These are phyloP conservation scores for Margaritifera margaritifera DNA, from an alignment of 2,888 invertebrate species.

Conservation along the genomic window DNA sequence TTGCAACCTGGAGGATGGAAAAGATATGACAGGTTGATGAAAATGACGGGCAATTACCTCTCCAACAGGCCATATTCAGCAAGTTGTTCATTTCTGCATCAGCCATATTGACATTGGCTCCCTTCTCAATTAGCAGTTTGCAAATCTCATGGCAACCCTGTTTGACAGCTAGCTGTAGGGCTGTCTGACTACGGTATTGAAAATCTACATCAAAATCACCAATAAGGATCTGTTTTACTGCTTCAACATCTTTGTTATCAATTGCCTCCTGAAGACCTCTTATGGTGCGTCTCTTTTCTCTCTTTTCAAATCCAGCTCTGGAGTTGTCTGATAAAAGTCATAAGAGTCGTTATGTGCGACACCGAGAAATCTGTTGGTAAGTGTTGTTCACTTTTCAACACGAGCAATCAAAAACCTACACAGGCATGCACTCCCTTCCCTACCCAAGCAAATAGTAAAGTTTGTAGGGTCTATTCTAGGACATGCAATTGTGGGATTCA, in stretches of 20 bases:
- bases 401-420: too few species aligned
- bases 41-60: slow-evolving; percentile 21
- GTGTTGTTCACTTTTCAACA: too few species aligned
- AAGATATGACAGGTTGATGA: too few species aligned
- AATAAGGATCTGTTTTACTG: slow-evolving; percentile 51
- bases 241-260: slow-evolving; percentile 42
- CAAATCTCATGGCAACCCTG: slow-evolving; percentile 60
- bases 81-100: slow-evolving; percentile 65
- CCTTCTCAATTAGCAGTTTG: slow-evolving; percentile 55
- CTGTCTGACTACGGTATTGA: slow-evolving; percentile 65
- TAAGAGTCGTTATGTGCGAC: too few species aligned
- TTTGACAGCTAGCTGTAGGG: slow-evolving; percentile 65
- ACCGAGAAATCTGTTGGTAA: too few species aligned
- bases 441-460: too few species aligned
- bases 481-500: too few species aligned
- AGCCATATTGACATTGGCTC: slow-evolving; percentile 63
- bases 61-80: slow-evolving; percentile 64
- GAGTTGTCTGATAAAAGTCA: slow-evolving; percentile 32
- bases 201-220: slow-evolving; percentile 68
- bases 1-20: too few species aligned
- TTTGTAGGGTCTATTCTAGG: too few species aligned
- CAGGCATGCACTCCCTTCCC: too few species aligned
- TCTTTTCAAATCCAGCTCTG: slow-evolving; percentile 57
- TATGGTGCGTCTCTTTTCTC: slow-evolving; percentile 63
- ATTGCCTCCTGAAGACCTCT: slow-evolving; percentile 64